Evolutionary conservation across 1,140 invertebrate genomes (phyloP).

Genomic region (Rhizoglyphus robini): DNA sequence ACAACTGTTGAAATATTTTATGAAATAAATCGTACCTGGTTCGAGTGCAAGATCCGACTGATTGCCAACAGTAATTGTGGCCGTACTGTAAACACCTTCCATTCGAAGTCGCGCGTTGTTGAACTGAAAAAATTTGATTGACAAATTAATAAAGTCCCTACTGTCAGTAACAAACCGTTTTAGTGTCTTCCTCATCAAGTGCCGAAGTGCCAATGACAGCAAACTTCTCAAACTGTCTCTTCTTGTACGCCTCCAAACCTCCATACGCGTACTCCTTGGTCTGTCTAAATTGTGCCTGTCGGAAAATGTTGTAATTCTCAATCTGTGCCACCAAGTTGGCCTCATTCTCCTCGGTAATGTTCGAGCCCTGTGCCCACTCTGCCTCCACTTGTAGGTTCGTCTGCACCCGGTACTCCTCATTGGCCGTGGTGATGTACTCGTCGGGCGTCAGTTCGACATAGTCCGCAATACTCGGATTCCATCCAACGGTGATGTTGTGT

Average conservation of each 20-base stretch:
- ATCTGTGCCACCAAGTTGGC: background rate
- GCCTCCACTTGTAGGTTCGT: background rate
- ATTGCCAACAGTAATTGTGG: conserved; percentile 55
- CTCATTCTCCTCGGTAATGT: conserved; percentile 15
- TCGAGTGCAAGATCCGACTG: conserved; percentile 59
- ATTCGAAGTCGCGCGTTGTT: conserved; percentile 52
- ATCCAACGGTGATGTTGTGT: background rate
- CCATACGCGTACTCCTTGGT: background rate
- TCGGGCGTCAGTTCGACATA: background rate
- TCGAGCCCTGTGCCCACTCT: conserved; percentile 23
- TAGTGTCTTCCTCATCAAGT: background rate
- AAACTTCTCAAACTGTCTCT: conserved; percentile 18
- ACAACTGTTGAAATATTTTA: too few relatives aligned
- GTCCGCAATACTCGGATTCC: background rate
- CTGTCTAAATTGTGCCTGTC: background rate
- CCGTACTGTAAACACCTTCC: conserved; percentile 60
- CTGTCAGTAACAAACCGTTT: background rate
- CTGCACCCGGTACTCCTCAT: background rate
- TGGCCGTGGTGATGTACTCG: background rate
- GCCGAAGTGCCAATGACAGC: conserved; percentile 13
- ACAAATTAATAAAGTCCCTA: background rate
- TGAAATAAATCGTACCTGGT: too few relatives aligned
- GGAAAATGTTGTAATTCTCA: background rate
- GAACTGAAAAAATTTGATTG: conserved; percentile 33
- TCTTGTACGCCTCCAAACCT: background rate